phyloP scores from a whole-genome alignment of 1,140 invertebrate species.

The Wasmannia auropunctata region DNA sequence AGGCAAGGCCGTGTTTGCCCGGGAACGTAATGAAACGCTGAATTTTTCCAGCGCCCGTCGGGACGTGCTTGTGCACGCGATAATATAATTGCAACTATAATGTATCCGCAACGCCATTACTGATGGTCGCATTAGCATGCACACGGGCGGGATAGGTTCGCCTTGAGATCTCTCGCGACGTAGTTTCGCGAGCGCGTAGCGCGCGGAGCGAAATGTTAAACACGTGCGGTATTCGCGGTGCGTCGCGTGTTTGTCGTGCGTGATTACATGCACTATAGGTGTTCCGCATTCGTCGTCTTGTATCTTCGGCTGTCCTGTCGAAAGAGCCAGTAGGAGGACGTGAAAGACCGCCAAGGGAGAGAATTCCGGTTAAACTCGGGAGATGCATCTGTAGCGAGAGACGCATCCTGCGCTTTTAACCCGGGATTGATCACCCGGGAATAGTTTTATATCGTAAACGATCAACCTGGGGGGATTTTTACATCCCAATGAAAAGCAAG shows the following conservation, averaged over 20 bases:
- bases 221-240: not conserved
- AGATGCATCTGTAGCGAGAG: not conserved
- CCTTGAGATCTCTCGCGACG: constrained; percentile 27
- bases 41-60: not conserved
- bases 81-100: constrained; percentile 30
- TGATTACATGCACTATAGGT: not conserved
- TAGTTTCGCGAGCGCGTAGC: not conserved
- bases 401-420: not conserved
- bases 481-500: too few relatives aligned
- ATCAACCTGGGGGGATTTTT: too few relatives aligned
- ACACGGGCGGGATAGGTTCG: constrained; percentile 5
- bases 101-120: not conserved
- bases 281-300: not conserved
- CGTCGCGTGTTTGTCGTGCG: constrained; percentile 9
- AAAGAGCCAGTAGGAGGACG: not conserved
- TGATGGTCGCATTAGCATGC: constrained; percentile 33
- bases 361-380: not conserved
- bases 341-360: too few relatives aligned
- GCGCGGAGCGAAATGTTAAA: constrained; percentile 15
- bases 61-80: constrained; percentile 7
- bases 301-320: not conserved
- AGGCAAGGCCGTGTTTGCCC: not conserved
- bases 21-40: constrained; percentile 1
- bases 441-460: too few relatives aligned
- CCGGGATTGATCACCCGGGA: too few relatives aligned